Conservation (phyloP, 92 coral and sea anemone species). For the Siderastrea radians region DNA sequence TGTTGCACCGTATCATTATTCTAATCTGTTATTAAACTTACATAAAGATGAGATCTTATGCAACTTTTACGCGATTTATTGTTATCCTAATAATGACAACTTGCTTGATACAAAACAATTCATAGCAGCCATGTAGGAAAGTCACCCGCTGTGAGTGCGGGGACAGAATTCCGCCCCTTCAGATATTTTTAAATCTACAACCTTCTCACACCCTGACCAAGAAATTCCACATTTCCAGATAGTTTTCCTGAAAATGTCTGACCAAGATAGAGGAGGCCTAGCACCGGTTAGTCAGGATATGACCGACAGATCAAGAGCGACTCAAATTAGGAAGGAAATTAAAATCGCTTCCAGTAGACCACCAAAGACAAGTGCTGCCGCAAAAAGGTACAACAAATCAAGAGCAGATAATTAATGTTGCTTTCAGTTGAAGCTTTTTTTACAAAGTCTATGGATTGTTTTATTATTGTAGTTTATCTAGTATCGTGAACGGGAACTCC, state of each 20-base stretch:
- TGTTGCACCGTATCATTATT: background rate
- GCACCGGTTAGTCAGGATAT: conserved; percentile 8
- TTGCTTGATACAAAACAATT: background rate
- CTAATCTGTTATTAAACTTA: background rate
- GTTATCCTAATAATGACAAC: background rate
- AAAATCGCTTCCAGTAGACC: conserved; percentile 76
- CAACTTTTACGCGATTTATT: background rate
- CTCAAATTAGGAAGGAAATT: conserved; percentile 65
- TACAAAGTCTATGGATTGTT: background rate
- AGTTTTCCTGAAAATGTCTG: conserved; percentile 13
- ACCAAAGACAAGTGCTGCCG: conserved; percentile 90
- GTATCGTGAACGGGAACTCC: background rate
- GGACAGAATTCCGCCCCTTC: conserved; percentile 9
- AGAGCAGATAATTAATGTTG: background rate
- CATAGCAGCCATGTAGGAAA: background rate
- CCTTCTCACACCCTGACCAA: background rate
- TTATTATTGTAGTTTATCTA: background rate
- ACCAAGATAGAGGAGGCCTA: background rate
- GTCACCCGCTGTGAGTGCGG: conserved; percentile 15
- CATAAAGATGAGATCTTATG: conserved; percentile 9
- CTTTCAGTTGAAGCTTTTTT: background rate
- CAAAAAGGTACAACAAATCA: conserved; percentile 78
- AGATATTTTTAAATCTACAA: background rate
- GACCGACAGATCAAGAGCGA: conserved; percentile 26
- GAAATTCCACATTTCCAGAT: background rate